Evolutionary conservation across 1,140 invertebrate species (phyloP).

Genomic region (Whitmania pigra): DNA sequence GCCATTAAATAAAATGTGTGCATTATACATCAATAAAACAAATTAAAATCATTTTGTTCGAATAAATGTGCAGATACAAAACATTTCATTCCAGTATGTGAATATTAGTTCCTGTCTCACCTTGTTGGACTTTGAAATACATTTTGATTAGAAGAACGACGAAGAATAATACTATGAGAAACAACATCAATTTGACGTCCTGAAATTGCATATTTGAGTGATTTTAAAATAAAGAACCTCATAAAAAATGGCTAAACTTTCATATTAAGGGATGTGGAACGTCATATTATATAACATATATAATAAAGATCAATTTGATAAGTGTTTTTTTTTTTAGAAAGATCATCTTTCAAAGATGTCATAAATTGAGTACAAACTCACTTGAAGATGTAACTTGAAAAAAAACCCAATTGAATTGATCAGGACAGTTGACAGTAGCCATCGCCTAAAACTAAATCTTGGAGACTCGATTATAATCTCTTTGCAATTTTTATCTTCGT

Average conservation of each 20-base stretch:
- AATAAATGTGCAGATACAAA: no score
- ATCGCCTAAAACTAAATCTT: slow-evolving; percentile 9
- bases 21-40: no score
- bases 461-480: slow-evolving; percentile 12
- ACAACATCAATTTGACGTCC: neutral
- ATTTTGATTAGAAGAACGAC: neutral
- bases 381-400: slow-evolving; percentile 12
- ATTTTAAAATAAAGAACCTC: no score
- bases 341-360: neutral
- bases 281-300: no score
- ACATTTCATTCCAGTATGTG: no score
- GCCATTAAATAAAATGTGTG: no score
- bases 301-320: no score
- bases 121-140: slow-evolving; percentile 13
- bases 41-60: no score
- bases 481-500: slow-evolving; percentile 10
- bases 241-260: no score
- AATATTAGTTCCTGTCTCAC: neutral
- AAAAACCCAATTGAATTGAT: slow-evolving; percentile 11
- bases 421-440: neutral
- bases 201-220: neutral
- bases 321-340: no score
- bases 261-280: no score
- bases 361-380: neutral
- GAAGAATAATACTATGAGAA: slow-evolving; percentile 9